Evolutionary conservation across 2,888 invertebrate genomes (phyloP).

Genomic region (Melinaea marsaeus): DNA sequence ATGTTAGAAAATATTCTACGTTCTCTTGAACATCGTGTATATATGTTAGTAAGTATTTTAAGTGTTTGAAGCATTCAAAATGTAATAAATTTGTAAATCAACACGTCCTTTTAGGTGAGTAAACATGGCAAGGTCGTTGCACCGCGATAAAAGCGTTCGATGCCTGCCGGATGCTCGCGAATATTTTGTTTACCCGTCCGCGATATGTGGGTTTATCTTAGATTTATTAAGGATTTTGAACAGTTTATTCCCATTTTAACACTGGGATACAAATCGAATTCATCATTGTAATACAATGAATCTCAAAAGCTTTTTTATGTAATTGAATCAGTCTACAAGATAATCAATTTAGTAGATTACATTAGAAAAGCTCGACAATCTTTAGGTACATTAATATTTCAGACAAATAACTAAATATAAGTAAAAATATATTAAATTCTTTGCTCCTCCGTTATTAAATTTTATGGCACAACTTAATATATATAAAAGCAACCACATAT

Average conservation of each 20-base stretch:
- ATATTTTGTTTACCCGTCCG: conserved; percentile 28
- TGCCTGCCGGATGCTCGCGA: conserved; percentile 36
- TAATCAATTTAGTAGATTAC: no score
- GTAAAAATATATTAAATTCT: no score
- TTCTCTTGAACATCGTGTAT: no score
- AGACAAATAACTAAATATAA: no score
- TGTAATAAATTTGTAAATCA: conserved; percentile 22
- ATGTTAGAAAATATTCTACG: conserved; percentile 4
- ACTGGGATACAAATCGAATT: no score
- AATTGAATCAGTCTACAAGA: no score
- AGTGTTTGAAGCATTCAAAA: neutral
- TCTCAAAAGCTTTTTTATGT: no score
- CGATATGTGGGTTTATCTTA: conserved; percentile 16
- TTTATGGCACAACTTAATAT: neutral
- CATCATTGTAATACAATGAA: no score
- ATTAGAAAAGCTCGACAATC: no score
- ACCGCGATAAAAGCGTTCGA: conserved; percentile 34
- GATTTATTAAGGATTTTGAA: conserved; percentile 13
- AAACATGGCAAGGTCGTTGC: conserved; percentile 39
- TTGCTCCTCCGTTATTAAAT: neutral
- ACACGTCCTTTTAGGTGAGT: conserved; percentile 31
- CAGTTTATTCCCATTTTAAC: neutral
- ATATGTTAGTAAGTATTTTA: no score
- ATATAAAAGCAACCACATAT: neutral
- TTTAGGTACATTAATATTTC: no score